These are phyloP conservation scores for Thryonomys swinderianus DNA, from an alignment of 2,113 vertebrate genomes.

Conservation along the genomic window DNA sequence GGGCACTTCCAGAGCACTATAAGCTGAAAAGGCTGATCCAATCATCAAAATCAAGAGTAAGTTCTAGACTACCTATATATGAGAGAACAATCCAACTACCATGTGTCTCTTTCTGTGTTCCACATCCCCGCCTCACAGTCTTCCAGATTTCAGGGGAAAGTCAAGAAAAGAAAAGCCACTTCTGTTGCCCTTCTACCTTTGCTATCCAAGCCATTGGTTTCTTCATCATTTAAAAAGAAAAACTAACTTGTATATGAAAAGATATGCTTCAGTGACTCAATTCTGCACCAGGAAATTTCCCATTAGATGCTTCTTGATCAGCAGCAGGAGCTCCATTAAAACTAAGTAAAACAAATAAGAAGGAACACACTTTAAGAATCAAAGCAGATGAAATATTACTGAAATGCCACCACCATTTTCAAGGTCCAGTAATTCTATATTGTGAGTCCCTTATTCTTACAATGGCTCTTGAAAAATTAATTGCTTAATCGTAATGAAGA, in stretches of 20 bases:
- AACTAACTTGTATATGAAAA: slow-evolving; percentile 44
- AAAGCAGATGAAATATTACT: slow-evolving; percentile 64
- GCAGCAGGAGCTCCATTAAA: slow-evolving; percentile 58
- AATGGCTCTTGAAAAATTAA: slow-evolving; percentile 48
- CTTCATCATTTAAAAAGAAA: slow-evolving; percentile 22
- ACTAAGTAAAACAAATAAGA: slow-evolving; percentile 67
- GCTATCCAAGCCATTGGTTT: slow-evolving; percentile 6
- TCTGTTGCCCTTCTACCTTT: not conserved
- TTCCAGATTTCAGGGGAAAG: not conserved
- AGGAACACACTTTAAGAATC: slow-evolving; percentile 51
- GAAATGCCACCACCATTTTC: slow-evolving; percentile 40
- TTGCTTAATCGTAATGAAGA: slow-evolving; percentile 35
- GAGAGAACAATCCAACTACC: not conserved
- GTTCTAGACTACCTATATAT: not conserved
- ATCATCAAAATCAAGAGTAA: not conserved
- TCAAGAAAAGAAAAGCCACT: not conserved
- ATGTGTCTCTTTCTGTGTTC: not conserved
- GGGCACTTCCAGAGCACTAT: not conserved
- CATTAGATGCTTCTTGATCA: slow-evolving; percentile 52
- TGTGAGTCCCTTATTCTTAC: not conserved
- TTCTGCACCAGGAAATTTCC: slow-evolving; percentile 54
- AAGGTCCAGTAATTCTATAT: slow-evolving; percentile 7
- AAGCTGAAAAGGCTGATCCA: not conserved
- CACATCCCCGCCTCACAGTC: not conserved
- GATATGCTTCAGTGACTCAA: slow-evolving; percentile 24